Base-by-base conservation (phyloP, 23 tunicate species). In the Botrylloides violaceus region DNA sequence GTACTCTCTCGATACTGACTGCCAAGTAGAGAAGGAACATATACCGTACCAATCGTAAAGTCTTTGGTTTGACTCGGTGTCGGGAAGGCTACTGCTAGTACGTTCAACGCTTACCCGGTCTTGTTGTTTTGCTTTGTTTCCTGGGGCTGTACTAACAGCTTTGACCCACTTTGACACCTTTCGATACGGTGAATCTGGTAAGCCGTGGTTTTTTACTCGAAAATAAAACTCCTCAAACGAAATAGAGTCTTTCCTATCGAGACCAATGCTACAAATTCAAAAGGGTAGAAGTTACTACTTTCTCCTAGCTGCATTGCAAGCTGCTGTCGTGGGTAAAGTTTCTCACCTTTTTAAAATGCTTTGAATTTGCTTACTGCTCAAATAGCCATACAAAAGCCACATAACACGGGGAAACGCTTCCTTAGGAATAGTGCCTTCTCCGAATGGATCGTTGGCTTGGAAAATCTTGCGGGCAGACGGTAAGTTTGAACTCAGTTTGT, bases 401-500 rank as follows among this genome's bases (percentile, higher is more conserved):
- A 88, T 27, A 27, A 88, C 84, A 39, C 96, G 58, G 7, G 83
- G 66, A 82, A 88, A 88, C 2, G 96, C 96, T 59, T 88, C 96
- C 36, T 82, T 88, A 19, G 96, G 73, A 3, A 88, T 83, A 36
- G 71, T 77, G 64, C 96, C 96, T 49, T 88, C 96, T 6, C 88
- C 87, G 36, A 50, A 71, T 1, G 96, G 96, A 33, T 88, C 96
- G 66, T 88, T 88, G 20, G 88, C 84, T 39, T 81, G 87, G 58
- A 88, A 88, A 26, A 88, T 25, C 57, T 81, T 81, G 61, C 77
- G 58, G 1, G 81, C 84, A 7, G 80, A 35, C 32, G 73, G 95
- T 28, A 76, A 62, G 32, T 76, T 87, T 2, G 71, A 57, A 6
- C 76, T 72, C 2, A 87, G 74, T 57, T 76, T 87, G 23, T 87